Percentiles rank a stretch among this genome's conserved stretches.
These are phyloP conservation scores for Cinclus cinclus DNA, from an alignment of 2,113 vertebrate species.

Conservation along the genomic window DNA sequence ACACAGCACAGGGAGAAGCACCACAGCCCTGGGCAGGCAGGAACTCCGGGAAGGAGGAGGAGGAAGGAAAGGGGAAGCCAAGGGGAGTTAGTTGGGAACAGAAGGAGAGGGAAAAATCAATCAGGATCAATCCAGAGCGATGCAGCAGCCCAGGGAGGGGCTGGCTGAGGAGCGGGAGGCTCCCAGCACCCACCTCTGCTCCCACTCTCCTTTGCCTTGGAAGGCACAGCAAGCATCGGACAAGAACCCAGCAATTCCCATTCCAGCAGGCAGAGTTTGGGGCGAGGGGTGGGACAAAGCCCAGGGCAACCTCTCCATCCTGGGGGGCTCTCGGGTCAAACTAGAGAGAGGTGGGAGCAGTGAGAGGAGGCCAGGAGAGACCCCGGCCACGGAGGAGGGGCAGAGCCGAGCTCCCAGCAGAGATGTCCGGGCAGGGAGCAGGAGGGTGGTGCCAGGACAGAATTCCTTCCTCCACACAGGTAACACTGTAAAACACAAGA, in stretches of 20 bases:
- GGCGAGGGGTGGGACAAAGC: neutral
- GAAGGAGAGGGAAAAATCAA: neutral
- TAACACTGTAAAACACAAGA: conserved; percentile 75
- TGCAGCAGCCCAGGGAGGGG: neutral
- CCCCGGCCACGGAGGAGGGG: conserved; percentile 15
- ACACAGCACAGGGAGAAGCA: neutral
- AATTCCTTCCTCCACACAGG: conserved; percentile 72
- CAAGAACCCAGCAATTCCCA: conserved; percentile 11
- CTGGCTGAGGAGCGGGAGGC: neutral
- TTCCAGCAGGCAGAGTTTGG: neutral
- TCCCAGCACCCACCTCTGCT: conserved; percentile 41
- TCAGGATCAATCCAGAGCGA: neutral
- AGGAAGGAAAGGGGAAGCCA: neutral
- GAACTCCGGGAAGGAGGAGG: neutral
- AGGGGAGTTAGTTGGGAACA: neutral
- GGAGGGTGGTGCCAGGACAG: conserved; percentile 50
- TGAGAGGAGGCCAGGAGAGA: neutral
- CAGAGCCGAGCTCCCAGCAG: conserved; percentile 65
- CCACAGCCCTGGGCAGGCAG: neutral
- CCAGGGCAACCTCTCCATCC: neutral
- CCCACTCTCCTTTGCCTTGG: neutral
- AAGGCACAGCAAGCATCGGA: neutral
- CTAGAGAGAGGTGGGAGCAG: conserved; percentile 38
- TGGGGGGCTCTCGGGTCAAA: conserved; percentile 14
- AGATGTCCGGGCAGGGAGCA: conserved; percentile 63